Evolutionary conservation across 2,888 invertebrate genomes (phyloP).

Genomic region (Luperina nickerlii): DNA sequence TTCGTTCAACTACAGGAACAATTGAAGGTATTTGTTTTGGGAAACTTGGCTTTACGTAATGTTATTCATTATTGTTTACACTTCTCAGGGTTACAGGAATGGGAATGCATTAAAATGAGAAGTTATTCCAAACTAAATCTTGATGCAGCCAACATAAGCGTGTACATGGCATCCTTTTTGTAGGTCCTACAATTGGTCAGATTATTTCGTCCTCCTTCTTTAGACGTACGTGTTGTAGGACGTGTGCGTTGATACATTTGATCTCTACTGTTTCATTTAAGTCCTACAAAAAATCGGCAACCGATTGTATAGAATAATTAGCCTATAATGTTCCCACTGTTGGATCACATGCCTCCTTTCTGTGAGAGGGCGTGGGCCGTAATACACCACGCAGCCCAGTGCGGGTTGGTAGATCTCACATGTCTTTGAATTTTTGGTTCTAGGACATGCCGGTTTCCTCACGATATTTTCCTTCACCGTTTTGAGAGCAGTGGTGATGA

Average conservation of each 20-base stretch:
- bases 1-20: not conserved
- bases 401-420: no score
- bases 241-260: not conserved
- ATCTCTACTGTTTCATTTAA: not conserved
- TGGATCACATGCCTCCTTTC: no score
- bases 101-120: not conserved
- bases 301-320: no score
- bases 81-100: not conserved
- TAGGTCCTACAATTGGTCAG: not conserved
- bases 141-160: not conserved
- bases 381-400: no score
- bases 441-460: no score
- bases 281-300: not conserved
- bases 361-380: no score
- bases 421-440: no score
- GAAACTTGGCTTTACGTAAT: not conserved
- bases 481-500: no score
- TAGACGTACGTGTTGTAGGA: no score
- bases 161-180: not conserved
- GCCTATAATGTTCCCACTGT: no score
- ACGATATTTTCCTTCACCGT: no score
- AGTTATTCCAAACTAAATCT: slow-evolving; percentile 2
- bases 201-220: not conserved
- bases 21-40: slow-evolving; percentile 9
- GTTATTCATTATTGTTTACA: not conserved